A percentile compares a stretch with the other conserved stretches of the same genome.
phyloP scores from a whole-genome alignment of 1,140 invertebrate species.

The Drepana arcuata region DNA sequence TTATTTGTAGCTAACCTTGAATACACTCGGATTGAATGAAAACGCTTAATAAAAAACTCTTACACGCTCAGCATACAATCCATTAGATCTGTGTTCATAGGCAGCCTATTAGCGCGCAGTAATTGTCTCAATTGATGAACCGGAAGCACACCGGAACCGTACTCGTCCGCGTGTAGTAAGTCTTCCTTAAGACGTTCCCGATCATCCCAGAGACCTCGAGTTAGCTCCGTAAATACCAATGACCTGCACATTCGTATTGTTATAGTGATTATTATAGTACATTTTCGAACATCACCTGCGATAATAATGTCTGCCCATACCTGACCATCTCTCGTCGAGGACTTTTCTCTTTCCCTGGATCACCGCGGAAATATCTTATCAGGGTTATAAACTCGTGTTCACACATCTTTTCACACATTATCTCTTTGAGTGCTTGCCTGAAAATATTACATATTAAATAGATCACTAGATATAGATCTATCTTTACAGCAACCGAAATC shows the following conservation, averaged over 20 bases:
- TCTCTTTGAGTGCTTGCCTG: conserved; percentile 73
- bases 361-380: conserved; percentile 75
- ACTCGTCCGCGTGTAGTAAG: conserved; percentile 75
- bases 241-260: conserved; percentile 35
- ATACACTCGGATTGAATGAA: too few species aligned
- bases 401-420: conserved; percentile 77
- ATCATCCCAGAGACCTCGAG: conserved; percentile 79
- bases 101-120: conserved; percentile 76
- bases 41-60: too few species aligned
- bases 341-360: conserved; percentile 56
- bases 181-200: conserved; percentile 77
- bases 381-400: conserved; percentile 86
- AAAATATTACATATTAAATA: conserved; percentile 6
- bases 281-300: too few species aligned
- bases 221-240: conserved; percentile 79
- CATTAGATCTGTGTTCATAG: conserved; percentile 77
- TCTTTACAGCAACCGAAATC: not conserved
- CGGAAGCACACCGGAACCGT: conserved; percentile 71
- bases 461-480: not conserved
- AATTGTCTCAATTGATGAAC: conserved; percentile 74
- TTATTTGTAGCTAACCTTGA: too few species aligned
- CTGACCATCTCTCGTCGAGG: conserved; percentile 64
- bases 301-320: too few species aligned
- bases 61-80: conserved; percentile 80
- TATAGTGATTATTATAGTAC: too few species aligned